Conservation (phyloP, 2,888 invertebrate genomes). For the Thymelicus acteon region DNA sequence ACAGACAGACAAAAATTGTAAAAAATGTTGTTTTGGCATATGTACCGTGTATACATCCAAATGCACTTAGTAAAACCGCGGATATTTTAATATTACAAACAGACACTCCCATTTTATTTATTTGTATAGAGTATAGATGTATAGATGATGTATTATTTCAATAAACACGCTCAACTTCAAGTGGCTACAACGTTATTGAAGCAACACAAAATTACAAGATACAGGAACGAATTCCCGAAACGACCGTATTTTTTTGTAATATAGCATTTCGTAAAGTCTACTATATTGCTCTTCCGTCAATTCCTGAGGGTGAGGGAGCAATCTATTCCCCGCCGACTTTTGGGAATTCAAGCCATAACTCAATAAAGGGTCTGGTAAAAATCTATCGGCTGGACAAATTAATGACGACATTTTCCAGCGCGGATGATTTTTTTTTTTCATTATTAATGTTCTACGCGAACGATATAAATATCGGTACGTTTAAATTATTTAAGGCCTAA, state of each 20-base stretch:
- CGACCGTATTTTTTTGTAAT: constrained; percentile 15
- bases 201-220: constrained; percentile 60
- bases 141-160: too few relatives aligned
- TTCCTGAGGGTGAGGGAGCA: constrained; percentile 19
- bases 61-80: too few relatives aligned
- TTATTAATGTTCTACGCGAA: constrained; percentile 8
- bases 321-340: constrained; percentile 31
- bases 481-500: not conserved
- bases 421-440: constrained; percentile 15
- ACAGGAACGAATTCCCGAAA: not conserved
- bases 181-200: not conserved
- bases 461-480: not conserved
- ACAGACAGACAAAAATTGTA: too few relatives aligned
- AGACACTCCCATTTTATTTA: too few relatives aligned
- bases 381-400: constrained; percentile 33
- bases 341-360: constrained; percentile 33
- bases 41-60: too few relatives aligned
- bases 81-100: too few relatives aligned
- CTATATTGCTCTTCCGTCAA: constrained; percentile 19
- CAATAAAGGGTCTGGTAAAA: constrained; percentile 34
- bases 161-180: too few relatives aligned
- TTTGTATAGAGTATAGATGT: too few relatives aligned
- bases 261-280: constrained; percentile 14
- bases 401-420: constrained; percentile 28
- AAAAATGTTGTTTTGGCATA: too few relatives aligned